Base-by-base conservation (phyloP, 1,140 invertebrate species). In the Drosophila eugracilis region DNA sequence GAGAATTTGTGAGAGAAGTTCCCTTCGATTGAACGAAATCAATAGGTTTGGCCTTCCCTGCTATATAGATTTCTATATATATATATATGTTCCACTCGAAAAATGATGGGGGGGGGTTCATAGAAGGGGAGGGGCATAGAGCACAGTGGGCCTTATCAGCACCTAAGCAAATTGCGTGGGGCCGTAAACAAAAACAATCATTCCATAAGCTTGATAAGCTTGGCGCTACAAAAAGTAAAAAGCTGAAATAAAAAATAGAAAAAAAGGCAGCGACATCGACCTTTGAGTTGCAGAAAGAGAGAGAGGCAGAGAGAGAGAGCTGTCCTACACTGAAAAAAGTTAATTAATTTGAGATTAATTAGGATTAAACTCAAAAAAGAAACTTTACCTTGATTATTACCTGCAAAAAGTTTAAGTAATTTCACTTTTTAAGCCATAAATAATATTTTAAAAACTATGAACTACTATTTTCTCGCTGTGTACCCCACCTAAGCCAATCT, bases 111-210 rank as follows among this genome's bases (percentile, higher is more conserved):
- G n/a, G n/a, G n/a, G n/a, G n/a, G n/a, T n/a, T n/a, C n/a, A n/a
- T n/a, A 37, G 36, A 17, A 15, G 4, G n/a, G 3, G 17, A 9
- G 37, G 37, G 15, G 37, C 48, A 48, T 26, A 22, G 10, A n/a
- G 17, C 26, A 14, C 28, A 21, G 34, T 22, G 30, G n/a, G 4
- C 42, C 71, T 85, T 85, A 85, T 84, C 79, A 71, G 36, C 55
- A 58, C 48, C 75, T 75, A 60, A 73, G 66, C 81, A 62, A 76
- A 80, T 85, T 85, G 80, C 80, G 80, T 84, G 80, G 70, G 53
- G 70, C 55, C 67, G 81, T 77, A 86, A 86, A 86, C 81, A 85
- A 81, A 70, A 86, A 77, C 81, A 81, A 84, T 69, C 59, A 50
- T 63, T 75, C 36, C 44, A 58, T 47, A 32, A 50, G 55, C 69